Evolutionary conservation across 92 coral and sea anemone genomes (phyloP).

Genomic region (Epizoanthus scotinus): DNA sequence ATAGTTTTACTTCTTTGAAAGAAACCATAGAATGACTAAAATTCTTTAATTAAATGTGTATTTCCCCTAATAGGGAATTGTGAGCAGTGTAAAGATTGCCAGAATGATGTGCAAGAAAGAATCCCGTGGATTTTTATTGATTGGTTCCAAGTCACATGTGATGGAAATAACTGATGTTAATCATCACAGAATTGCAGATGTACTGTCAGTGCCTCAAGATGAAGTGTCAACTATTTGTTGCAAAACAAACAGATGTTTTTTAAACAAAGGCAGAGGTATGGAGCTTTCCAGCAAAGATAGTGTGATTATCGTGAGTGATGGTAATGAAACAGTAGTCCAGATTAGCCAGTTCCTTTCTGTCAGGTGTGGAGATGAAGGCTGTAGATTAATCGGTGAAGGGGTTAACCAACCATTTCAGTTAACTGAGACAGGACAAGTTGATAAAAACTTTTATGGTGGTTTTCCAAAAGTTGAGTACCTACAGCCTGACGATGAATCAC

Average conservation of each 20-base stretch:
- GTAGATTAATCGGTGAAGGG: constrained; percentile 9
- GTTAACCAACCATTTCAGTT: constrained; percentile 6
- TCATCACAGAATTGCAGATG: constrained; percentile 27
- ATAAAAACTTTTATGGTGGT: constrained; percentile 4
- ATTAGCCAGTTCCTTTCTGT: constrained; percentile 10
- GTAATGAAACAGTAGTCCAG: constrained; percentile 7
- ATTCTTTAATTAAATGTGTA: too few relatives aligned
- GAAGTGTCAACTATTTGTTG: constrained; percentile 18
- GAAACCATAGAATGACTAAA: too few relatives aligned
- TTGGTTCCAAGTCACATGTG: constrained; percentile 36
- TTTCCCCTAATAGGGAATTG: too few relatives aligned
- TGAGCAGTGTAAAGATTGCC: constrained; percentile 18
- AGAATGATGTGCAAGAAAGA: constrained; percentile 6
- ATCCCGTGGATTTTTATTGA: constrained; percentile 11
- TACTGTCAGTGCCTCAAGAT: constrained; percentile 29
- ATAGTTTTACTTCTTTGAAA: too few relatives aligned
- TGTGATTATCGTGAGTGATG: constrained; percentile 6
- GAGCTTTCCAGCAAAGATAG: constrained; percentile 9
- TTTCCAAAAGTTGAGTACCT: background rate
- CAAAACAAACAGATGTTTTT: constrained; percentile 8
- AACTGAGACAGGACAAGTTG: constrained; percentile 6
- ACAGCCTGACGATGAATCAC: too few relatives aligned
- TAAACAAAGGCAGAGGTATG: constrained; percentile 6
- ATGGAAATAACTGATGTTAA: constrained; percentile 16
- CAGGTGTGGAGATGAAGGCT: background rate